Evolutionary conservation across 2,888 invertebrate species (phyloP).

Genomic region (Caenorhabditis zanzibari): DNA sequence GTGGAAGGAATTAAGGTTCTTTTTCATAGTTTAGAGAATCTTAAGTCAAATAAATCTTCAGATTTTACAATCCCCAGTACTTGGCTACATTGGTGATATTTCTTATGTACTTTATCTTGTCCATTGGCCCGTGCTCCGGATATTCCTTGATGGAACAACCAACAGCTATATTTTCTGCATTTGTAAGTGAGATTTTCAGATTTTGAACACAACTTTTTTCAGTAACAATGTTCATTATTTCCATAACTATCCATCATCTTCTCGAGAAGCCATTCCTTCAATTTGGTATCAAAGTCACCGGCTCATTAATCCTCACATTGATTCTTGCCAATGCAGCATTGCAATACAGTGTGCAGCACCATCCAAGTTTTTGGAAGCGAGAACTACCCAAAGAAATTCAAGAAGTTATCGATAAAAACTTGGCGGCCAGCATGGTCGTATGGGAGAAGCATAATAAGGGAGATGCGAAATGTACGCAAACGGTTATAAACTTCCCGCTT

Average conservation of each 20-base stretch:
- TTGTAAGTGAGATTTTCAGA: background rate
- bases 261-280: conserved; percentile 23
- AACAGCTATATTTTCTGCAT: conserved; percentile 7
- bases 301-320: background rate
- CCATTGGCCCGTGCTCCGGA: background rate
- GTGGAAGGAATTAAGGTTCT: conserved; percentile 4
- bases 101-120: conserved; percentile 28
- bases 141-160: background rate
- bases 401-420: conserved; percentile 4
- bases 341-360: conserved; percentile 16
- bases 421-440: too few species aligned
- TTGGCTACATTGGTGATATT: conserved; percentile 22
- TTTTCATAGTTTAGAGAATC: background rate
- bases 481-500: too few species aligned
- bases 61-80: conserved; percentile 3
- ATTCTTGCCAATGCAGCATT: conserved; percentile 2
- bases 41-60: background rate
- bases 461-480: too few species aligned
- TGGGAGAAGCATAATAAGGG: too few species aligned
- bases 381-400: too few species aligned
- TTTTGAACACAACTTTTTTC: background rate
- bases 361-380: too few species aligned
- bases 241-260: conserved; percentile 8
- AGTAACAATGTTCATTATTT: conserved; percentile 13
- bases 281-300: background rate